Evolutionary conservation across 2,797 vertebrate species (phyloP).

Genomic region (Smutsia temminckii): DNA sequence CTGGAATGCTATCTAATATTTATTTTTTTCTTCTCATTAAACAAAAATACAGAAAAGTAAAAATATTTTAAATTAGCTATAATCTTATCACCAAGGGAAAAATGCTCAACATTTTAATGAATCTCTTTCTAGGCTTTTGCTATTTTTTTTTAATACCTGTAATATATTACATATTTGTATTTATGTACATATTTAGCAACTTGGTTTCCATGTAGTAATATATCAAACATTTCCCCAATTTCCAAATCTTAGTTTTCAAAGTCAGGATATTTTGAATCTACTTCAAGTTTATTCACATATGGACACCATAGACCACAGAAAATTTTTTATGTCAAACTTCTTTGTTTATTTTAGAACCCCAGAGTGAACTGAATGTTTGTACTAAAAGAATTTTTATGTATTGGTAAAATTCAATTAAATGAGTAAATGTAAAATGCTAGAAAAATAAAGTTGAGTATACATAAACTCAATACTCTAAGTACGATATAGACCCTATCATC

Average conservation of each 20-base stretch:
- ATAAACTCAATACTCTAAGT: background rate
- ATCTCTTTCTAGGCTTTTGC: background rate
- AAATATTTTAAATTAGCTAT: background rate
- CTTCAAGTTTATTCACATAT: slow-evolving; percentile 6
- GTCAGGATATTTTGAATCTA: background rate
- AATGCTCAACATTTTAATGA: slow-evolving; percentile 18
- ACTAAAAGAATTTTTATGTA: background rate
- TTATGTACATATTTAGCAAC: background rate
- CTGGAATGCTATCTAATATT: slow-evolving; percentile 5
- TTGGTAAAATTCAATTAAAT: background rate
- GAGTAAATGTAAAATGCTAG: background rate
- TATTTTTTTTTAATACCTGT: background rate
- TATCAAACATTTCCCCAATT: background rate
- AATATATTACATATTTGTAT: background rate
- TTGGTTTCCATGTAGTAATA: background rate
- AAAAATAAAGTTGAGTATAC: background rate
- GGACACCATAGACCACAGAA: background rate
- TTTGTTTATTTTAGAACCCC: slow-evolving; percentile 25
- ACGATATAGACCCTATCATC: background rate
- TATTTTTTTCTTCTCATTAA: slow-evolving; percentile 6
- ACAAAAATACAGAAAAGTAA: background rate
- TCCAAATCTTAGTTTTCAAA: slow-evolving; percentile 16
- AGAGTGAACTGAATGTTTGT: background rate
- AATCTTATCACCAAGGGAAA: background rate
- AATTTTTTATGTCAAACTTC: background rate